A percentile compares a stretch with the other conserved stretches of the same genome.
These are phyloP conservation scores for Temnothorax rugatulus DNA, from an alignment of 2,888 invertebrate species.

Conservation along the genomic window DNA sequence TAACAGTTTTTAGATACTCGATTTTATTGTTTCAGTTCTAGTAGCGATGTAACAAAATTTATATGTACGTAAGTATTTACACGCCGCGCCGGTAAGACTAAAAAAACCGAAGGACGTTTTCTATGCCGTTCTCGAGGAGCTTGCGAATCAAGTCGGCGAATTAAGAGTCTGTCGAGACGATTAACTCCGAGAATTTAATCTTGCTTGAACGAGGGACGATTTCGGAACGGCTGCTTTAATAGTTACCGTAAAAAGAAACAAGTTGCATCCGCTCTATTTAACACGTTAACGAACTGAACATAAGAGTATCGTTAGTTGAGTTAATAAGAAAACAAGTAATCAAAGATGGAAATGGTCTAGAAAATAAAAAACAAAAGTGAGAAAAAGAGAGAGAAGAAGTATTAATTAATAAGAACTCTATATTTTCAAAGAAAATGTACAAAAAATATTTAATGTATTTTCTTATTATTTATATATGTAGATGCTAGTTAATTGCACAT, in stretches of 20 bases:
- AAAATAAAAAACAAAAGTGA: neutral
- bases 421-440: neutral
- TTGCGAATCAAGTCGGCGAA: slow-evolving; percentile 77
- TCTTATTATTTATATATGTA: neutral
- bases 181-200: slow-evolving; percentile 82
- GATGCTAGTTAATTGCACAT: neutral
- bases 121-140: slow-evolving; percentile 63
- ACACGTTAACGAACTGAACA: slow-evolving; percentile 21
- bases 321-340: slow-evolving; percentile 47
- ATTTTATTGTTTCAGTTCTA: slow-evolving; percentile 55
- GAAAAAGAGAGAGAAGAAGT: neutral
- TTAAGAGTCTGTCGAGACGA: slow-evolving; percentile 80
- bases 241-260: slow-evolving; percentile 68
- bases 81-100: slow-evolving; percentile 56
- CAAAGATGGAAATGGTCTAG: neutral
- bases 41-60: slow-evolving; percentile 48
- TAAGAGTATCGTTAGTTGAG: slow-evolving; percentile 59
- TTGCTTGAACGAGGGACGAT: slow-evolving; percentile 81
- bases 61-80: slow-evolving; percentile 69
- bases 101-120: slow-evolving; percentile 63
- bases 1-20: slow-evolving; percentile 56
- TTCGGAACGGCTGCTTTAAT: slow-evolving; percentile 75
- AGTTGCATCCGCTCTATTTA: slow-evolving; percentile 35
- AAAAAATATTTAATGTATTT: neutral
- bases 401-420: slow-evolving; percentile 8